phyloP scores from a whole-genome alignment of 2,888 invertebrate genomes.

The Gymnoscelis rufifasciata region DNA sequence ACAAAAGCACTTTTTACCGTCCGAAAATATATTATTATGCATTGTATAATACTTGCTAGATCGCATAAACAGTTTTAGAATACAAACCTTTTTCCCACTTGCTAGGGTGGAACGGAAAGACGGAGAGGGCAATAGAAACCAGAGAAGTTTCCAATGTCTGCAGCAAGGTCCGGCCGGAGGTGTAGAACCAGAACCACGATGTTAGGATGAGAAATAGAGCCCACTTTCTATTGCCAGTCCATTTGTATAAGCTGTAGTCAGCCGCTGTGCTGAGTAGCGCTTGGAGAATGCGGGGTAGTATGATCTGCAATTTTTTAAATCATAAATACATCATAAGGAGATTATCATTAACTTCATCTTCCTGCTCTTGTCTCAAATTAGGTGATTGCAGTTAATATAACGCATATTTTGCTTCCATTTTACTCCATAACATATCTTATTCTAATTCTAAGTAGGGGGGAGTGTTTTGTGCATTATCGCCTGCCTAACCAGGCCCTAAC shows the following conservation, averaged over 20 bases:
- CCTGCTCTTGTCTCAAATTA: too few relatives aligned
- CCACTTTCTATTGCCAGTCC: constrained; percentile 87
- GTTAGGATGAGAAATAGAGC: constrained; percentile 85
- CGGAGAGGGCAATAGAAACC: constrained; percentile 88
- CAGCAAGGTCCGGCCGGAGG: constrained; percentile 90
- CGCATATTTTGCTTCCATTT: too few relatives aligned
- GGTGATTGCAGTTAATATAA: too few relatives aligned
- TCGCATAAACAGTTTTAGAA: too few relatives aligned
- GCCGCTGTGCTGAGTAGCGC: constrained; percentile 86
- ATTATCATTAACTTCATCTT: background rate
- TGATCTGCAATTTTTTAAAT: constrained; percentile 72
- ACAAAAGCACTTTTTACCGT: too few relatives aligned
- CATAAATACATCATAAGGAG: background rate
- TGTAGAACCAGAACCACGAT: constrained; percentile 96
- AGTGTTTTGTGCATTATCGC: too few relatives aligned
- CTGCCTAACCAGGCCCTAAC: too few relatives aligned
- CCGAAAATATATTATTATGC: too few relatives aligned
- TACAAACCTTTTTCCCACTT: constrained; percentile 55
- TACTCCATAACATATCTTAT: too few relatives aligned
- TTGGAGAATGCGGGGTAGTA: constrained; percentile 89
- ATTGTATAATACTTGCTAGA: too few relatives aligned
- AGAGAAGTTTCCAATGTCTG: constrained; percentile 92
- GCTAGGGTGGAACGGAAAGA: constrained; percentile 83
- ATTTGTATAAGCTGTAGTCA: constrained; percentile 85
- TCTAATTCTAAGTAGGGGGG: too few relatives aligned